phyloP scores from a whole-genome alignment of 2,113 vertebrate genomes.

The Oceanites oceanicus region DNA sequence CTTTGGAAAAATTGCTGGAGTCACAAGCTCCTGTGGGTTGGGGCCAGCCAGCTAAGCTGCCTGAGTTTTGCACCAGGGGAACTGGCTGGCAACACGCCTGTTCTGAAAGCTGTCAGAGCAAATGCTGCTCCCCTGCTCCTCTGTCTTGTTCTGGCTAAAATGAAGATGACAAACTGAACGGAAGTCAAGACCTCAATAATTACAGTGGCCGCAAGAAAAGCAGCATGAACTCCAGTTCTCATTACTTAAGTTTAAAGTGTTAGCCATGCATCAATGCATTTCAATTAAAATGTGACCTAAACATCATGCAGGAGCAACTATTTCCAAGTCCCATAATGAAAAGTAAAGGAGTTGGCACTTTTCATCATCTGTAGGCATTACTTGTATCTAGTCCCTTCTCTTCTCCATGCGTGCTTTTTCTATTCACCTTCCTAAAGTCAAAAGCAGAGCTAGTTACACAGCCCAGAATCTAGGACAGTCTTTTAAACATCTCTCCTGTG shows the following conservation, averaged over 20 bases:
- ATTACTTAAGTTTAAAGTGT: not conserved
- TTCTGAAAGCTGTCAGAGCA: not conserved
- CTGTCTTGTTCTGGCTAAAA: not conserved
- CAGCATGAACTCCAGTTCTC: not conserved
- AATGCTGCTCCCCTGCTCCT: not conserved
- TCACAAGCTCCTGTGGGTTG: not conserved
- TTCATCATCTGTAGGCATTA: not conserved
- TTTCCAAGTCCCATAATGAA: not conserved
- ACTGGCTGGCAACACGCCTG: not conserved
- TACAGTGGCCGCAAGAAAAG: not conserved
- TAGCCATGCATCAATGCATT: not conserved
- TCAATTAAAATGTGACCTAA: slow-evolving; percentile 40
- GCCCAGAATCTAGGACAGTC: not conserved
- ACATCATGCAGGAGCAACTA: not conserved
- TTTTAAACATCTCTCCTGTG: not conserved
- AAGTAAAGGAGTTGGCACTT: not conserved
- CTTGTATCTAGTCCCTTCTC: not conserved
- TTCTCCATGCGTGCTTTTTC: not conserved
- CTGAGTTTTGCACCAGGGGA: not conserved
- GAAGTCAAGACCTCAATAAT: not conserved
- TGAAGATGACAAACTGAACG: not conserved
- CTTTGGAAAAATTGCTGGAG: not conserved
- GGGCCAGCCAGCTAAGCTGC: not conserved
- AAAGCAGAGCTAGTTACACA: not conserved
- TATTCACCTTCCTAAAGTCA: not conserved